Evolutionary conservation across 2,113 vertebrate species (phyloP).

Genomic region (Sus scrofa): T2T-Sscrofa CM000819.6:48620501-48621000

Average conservation of each 20-base stretch:
- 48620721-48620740: slow-evolving; percentile 83
- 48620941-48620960: slow-evolving; percentile 46
- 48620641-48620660: slow-evolving; percentile 88
- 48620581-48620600: slow-evolving; percentile 83
- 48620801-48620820: slow-evolving; percentile 66
- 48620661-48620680: slow-evolving; percentile 83
- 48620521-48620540: slow-evolving; percentile 74
- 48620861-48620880: slow-evolving; percentile 50
- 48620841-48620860: slow-evolving; percentile 50
- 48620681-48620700: slow-evolving; percentile 87
- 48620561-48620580: slow-evolving; percentile 82
- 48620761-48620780: slow-evolving; percentile 79
- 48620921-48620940: slow-evolving; percentile 70
- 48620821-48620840: slow-evolving; percentile 57
- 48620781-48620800: slow-evolving; percentile 74
- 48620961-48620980: slow-evolving; percentile 22
- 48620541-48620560: slow-evolving; percentile 72
- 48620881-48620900: slow-evolving; percentile 58
- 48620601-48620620: slow-evolving; percentile 86
- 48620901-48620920: background rate
- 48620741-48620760: slow-evolving; percentile 84
- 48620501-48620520: background rate
- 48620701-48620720: slow-evolving; percentile 86
- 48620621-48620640: slow-evolving; percentile 85
- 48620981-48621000: slow-evolving; percentile 35